phyloP scores from a whole-genome alignment of 53 echinoderm and acorn worm species.

The Pentamera pediparva region DNA sequence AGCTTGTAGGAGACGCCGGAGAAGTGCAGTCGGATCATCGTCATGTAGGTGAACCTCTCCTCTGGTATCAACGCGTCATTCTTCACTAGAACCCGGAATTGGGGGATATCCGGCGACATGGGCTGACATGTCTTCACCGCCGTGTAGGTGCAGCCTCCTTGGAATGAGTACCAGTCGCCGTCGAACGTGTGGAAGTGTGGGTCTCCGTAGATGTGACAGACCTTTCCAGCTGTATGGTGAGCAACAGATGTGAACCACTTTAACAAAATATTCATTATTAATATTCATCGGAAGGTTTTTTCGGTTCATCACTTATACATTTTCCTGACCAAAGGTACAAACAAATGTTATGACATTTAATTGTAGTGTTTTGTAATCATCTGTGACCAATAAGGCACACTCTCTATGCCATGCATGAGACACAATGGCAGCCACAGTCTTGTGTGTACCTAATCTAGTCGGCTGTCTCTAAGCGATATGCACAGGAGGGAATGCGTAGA shows the following conservation, averaged over 20 bases:
- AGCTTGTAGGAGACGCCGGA: neutral
- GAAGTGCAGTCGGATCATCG: neutral
- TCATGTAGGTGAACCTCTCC: slow-evolving; percentile 20
- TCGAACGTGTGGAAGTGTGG: slow-evolving; percentile 23
- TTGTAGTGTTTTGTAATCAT: neutral
- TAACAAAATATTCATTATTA: neutral
- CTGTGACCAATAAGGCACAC: no score
- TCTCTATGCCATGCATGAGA: no score
- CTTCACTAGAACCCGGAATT: neutral
- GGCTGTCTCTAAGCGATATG: no score
- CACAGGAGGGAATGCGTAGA: no score
- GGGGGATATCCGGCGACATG: neutral
- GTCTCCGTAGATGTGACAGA: slow-evolving; percentile 24
- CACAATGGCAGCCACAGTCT: no score
- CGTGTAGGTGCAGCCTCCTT: slow-evolving; percentile 18
- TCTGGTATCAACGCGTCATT: slow-evolving; percentile 17
- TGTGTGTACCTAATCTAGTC: no score
- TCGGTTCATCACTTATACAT: neutral
- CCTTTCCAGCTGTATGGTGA: slow-evolving; percentile 5
- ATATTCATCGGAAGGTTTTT: neutral
- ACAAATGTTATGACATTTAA: neutral
- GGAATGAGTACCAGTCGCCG: slow-evolving; percentile 20
- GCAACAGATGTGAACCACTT: neutral
- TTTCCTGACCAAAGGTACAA: neutral
- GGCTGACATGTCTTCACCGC: neutral